Conservation (phyloP, 1,140 invertebrate species). For the Drosophila lini region DNA sequence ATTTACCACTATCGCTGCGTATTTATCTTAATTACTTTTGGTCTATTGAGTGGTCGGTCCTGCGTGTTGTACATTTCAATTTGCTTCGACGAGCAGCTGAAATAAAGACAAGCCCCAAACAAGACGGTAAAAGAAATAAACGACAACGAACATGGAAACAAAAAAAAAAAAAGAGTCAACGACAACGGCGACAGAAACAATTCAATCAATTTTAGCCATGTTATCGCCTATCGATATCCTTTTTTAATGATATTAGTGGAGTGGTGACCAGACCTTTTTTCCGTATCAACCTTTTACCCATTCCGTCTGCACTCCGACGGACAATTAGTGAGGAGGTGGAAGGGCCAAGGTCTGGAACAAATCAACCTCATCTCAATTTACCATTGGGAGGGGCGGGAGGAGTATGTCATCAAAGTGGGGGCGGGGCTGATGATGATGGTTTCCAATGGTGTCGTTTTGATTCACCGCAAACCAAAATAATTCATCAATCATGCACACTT, state of each 20-base stretch:
- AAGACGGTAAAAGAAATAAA: slow-evolving; percentile 5
- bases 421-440: slow-evolving; percentile 23
- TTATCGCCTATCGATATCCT: slow-evolving; percentile 81
- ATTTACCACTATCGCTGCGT: slow-evolving; percentile 79
- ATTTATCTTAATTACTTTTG: slow-evolving; percentile 83
- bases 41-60: slow-evolving; percentile 63
- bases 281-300: slow-evolving; percentile 31
- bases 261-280: slow-evolving; percentile 74
- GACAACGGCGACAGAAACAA: slow-evolving; percentile 68
- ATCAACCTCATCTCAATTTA: slow-evolving; percentile 70
- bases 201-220: slow-evolving; percentile 78
- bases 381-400: slow-evolving; percentile 44
- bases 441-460: slow-evolving; percentile 77
- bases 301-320: slow-evolving; percentile 6
- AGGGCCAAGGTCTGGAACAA: slow-evolving; percentile 40
- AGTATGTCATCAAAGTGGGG: slow-evolving; percentile 74
- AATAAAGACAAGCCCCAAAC: slow-evolving; percentile 40
- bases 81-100: slow-evolving; percentile 65
- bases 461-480: slow-evolving; percentile 81
- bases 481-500: slow-evolving; percentile 83
- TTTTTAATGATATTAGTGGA: slow-evolving; percentile 73
- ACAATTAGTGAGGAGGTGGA: slow-evolving; percentile 37
- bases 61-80: slow-evolving; percentile 71
- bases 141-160: slow-evolving; percentile 16
- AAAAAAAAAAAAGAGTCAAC: slow-evolving; percentile 42